Conservation (phyloP, 2,888 invertebrate species). For the Tetragonula carbonaria region DNA sequence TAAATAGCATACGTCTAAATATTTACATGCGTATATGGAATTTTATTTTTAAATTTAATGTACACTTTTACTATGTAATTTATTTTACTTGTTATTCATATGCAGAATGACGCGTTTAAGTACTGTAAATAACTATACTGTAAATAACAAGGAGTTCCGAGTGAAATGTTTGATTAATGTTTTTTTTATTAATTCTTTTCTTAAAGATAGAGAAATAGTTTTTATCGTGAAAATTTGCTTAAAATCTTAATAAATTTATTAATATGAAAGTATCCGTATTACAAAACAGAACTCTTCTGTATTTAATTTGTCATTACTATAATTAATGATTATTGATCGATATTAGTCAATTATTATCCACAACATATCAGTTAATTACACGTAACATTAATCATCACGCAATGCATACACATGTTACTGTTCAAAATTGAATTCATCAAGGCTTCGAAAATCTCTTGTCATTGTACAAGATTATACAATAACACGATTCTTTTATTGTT, state of each 20-base stretch:
- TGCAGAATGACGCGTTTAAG: too few species aligned
- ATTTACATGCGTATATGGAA: not conserved
- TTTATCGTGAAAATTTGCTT: not conserved
- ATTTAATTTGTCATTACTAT: not conserved
- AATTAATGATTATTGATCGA: not conserved
- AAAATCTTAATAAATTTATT: not conserved
- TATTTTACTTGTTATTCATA: not conserved
- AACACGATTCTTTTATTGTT: constrained; percentile 50
- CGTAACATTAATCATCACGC: not conserved
- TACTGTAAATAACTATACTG: too few species aligned
- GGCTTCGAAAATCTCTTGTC: not conserved
- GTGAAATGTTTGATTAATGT: not conserved
- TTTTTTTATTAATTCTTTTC: not conserved
- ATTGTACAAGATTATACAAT: constrained; percentile 19
- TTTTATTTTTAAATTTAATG: not conserved
- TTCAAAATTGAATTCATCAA: not conserved
- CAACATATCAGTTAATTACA: not conserved
- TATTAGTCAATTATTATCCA: not conserved
- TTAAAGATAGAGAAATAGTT: not conserved
- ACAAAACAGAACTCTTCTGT: not conserved
- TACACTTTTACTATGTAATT: not conserved
- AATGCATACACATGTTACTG: not conserved
- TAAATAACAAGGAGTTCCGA: too few species aligned
- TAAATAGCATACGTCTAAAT: not conserved
- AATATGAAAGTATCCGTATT: too few species aligned